Conservation (phyloP, 1,140 invertebrate genomes). For the Leptonema lineaticorne region DNA sequence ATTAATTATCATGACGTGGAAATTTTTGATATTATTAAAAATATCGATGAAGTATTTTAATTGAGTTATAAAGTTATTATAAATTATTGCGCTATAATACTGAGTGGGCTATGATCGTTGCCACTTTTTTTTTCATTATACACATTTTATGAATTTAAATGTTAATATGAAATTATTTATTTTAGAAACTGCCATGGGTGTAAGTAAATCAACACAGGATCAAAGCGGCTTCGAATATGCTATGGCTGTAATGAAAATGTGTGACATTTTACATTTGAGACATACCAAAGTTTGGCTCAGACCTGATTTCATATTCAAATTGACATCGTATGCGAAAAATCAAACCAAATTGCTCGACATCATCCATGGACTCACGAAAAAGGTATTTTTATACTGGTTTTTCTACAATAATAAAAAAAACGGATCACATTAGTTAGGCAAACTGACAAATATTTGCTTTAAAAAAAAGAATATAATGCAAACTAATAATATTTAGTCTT, state of each 20-base stretch:
- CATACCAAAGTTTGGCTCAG: constrained; percentile 82
- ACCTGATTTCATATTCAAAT: constrained; percentile 77
- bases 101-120: no score
- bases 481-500: no score
- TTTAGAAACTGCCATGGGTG: constrained; percentile 79
- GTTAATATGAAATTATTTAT: no score
- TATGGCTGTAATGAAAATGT: constrained; percentile 85
- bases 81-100: no score
- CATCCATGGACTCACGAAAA: constrained; percentile 85
- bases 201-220: constrained; percentile 72
- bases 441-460: no score
- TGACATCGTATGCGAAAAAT: constrained; percentile 73
- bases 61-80: no score
- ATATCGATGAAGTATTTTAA: no score
- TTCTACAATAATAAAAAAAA: background rate
- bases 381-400: constrained; percentile 45
- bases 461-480: no score
- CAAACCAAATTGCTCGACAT: constrained; percentile 74
- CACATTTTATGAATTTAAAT: no score
- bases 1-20: no score
- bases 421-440: background rate
- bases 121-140: no score
- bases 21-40: no score
- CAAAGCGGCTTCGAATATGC: constrained; percentile 78
- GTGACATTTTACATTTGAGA: constrained; percentile 79